Conservation (phyloP, 1,140 invertebrate species). For the Oryzaephilus surinamensis region DNA sequence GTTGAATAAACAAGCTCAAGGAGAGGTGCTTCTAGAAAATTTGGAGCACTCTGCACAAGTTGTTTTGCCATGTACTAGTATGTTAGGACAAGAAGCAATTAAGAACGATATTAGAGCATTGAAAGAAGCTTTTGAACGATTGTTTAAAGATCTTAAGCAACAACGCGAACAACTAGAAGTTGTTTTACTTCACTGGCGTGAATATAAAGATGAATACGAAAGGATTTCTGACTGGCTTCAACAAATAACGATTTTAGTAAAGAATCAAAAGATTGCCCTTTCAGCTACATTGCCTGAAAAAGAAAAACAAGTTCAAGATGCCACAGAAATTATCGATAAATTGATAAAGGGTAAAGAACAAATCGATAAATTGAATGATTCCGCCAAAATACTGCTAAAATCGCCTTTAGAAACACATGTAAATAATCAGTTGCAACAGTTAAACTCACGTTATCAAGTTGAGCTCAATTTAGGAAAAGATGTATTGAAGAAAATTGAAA, state of each 20-base stretch:
- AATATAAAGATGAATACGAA: slow-evolving; percentile 89
- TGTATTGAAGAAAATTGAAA: slow-evolving; percentile 85
- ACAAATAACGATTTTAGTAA: slow-evolving; percentile 83
- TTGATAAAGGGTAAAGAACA: slow-evolving; percentile 71
- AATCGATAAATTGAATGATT: slow-evolving; percentile 73
- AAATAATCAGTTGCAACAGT: slow-evolving; percentile 77
- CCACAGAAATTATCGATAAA: slow-evolving; percentile 64
- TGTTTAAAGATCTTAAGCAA: slow-evolving; percentile 72
- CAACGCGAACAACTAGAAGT: slow-evolving; percentile 76
- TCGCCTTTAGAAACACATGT: slow-evolving; percentile 85
- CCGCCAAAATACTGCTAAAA: slow-evolving; percentile 60
- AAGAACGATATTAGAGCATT: slow-evolving; percentile 74
- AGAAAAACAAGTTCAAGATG: slow-evolving; percentile 69
- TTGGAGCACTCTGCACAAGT: slow-evolving; percentile 77
- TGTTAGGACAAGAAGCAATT: slow-evolving; percentile 67
- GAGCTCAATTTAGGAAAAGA: slow-evolving; percentile 86
- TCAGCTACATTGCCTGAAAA: slow-evolving; percentile 76
- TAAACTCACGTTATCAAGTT: slow-evolving; percentile 86
- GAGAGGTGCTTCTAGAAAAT: slow-evolving; percentile 76
- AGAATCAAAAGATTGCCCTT: slow-evolving; percentile 78
- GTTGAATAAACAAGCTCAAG: slow-evolving; percentile 82
- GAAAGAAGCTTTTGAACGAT: slow-evolving; percentile 69
- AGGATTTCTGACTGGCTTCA: slow-evolving; percentile 86
- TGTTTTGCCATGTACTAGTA: slow-evolving; percentile 69
- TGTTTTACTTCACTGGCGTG: slow-evolving; percentile 72